Evolutionary conservation across 2,113 vertebrate genomes (phyloP).

Genomic region (Progne subis): DNA sequence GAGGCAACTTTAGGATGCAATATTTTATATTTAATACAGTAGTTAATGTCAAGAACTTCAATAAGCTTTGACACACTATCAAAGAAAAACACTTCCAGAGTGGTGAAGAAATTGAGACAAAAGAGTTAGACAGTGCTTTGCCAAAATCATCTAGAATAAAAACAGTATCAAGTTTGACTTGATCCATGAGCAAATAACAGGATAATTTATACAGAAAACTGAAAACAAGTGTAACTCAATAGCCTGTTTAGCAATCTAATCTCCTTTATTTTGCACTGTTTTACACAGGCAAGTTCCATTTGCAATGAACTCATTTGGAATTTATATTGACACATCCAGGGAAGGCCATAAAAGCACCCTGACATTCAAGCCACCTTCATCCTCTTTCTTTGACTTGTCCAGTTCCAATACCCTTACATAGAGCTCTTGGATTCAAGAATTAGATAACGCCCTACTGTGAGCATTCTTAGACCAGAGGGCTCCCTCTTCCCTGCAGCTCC

Average conservation of each 20-base stretch:
- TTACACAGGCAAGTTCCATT: not conserved
- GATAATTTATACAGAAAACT: not conserved
- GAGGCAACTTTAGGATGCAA: conserved; percentile 19
- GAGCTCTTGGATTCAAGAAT: not conserved
- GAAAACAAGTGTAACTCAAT: not conserved
- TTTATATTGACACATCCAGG: not conserved
- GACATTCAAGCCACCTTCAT: not conserved
- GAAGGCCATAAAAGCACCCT: not conserved
- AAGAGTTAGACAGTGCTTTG: not conserved
- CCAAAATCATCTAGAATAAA: conserved; percentile 1
- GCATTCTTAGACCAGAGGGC: fast-evolving
- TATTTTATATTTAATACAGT: conserved; percentile 44
- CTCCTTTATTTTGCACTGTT: not conserved
- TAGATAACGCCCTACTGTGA: fast-evolving
- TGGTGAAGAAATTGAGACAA: not conserved
- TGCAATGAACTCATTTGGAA: not conserved
- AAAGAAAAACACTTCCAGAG: not conserved
- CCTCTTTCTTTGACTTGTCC: not conserved
- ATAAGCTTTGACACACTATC: conserved; percentile 2
- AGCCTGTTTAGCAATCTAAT: not conserved
- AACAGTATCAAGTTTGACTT: not conserved
- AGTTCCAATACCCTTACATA: not conserved
- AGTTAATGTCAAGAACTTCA: conserved; percentile 36
- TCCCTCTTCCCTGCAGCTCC: not conserved
- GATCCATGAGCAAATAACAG: not conserved